Evolutionary conservation across 2,888 invertebrate genomes (phyloP).

Genomic region (Cinara cedri): DNA sequence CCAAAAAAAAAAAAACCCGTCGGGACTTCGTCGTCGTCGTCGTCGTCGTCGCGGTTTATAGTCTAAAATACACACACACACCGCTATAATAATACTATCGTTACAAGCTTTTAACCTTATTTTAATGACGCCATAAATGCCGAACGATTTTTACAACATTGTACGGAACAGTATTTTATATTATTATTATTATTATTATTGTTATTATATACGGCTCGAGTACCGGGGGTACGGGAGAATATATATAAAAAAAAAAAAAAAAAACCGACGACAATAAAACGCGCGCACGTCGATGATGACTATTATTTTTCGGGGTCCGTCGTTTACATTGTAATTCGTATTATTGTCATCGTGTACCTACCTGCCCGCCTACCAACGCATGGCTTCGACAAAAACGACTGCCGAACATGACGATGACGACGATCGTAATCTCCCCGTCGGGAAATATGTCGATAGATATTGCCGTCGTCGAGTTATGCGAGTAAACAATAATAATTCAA

Average conservation of each 20-base stretch:
- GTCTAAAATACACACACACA: background rate
- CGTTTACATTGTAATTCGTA: slow-evolving; percentile 8
- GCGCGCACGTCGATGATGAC: slow-evolving; percentile 34
- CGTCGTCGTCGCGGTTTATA: slow-evolving; percentile 2
- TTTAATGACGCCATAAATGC: slow-evolving; percentile 56
- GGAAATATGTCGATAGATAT: background rate
- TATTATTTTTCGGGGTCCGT: slow-evolving; percentile 6
- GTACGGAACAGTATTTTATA: slow-evolving; percentile 25
- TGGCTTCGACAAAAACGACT: background rate
- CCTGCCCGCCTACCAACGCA: background rate
- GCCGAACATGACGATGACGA: slow-evolving; percentile 6
- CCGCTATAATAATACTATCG: background rate
- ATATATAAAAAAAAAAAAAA: too few species aligned
- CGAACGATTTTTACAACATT: slow-evolving; percentile 54
- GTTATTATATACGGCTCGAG: slow-evolving; percentile 36
- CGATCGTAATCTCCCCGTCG: background rate
- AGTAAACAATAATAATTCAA: too few species aligned
- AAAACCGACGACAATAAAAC: slow-evolving; percentile 6
- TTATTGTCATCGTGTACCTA: background rate
- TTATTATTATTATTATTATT: too few species aligned
- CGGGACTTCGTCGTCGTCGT: background rate
- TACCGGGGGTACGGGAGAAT: background rate
- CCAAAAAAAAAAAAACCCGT: too few species aligned
- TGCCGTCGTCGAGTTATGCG: too few species aligned
- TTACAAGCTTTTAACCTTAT: slow-evolving; percentile 52